A percentile compares a stretch with the other conserved stretches of the same genome.
Evolutionary conservation across 1,140 invertebrate species (phyloP).

Genomic region (Aphidius ervi): DNA sequence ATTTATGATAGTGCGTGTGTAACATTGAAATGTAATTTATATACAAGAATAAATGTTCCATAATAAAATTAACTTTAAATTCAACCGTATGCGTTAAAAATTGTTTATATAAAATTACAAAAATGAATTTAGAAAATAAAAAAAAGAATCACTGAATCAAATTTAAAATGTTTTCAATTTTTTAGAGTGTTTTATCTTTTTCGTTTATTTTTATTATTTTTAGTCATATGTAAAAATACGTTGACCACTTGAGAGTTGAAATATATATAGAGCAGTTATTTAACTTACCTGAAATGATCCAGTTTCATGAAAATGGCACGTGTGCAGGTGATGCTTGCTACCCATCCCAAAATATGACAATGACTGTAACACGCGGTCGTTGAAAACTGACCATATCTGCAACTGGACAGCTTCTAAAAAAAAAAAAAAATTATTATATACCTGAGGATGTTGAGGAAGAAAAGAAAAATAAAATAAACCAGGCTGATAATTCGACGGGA

Average conservation of each 20-base stretch:
- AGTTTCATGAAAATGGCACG: constrained; percentile 17
- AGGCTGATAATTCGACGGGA: constrained; percentile 17
- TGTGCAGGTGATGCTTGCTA: constrained; percentile 18
- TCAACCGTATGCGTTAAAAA: too few relatives aligned
- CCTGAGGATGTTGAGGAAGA: constrained; percentile 8
- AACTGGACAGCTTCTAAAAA: neutral
- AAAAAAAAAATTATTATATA: neutral
- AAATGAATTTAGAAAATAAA: too few relatives aligned
- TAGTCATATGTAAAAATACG: neutral
- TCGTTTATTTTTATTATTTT: neutral
- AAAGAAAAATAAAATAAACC: neutral
- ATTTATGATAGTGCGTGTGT: too few relatives aligned
- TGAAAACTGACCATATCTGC: constrained; percentile 9
- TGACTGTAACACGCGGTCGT: neutral
- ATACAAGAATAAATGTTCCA: too few relatives aligned
- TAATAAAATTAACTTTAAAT: too few relatives aligned
- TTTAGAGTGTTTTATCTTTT: neutral
- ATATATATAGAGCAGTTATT: neutral
- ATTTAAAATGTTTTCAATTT: too few relatives aligned
- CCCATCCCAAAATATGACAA: neutral
- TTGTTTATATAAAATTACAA: too few relatives aligned
- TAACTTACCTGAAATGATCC: constrained; percentile 9
- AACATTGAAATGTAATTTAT: too few relatives aligned
- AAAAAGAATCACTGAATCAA: too few relatives aligned
- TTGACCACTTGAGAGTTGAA: neutral